A percentile compares a stretch with the other conserved stretches of the same genome.
Evolutionary conservation across 1,140 invertebrate genomes (phyloP).

Genomic region (Penaeus chinensis): DNA sequence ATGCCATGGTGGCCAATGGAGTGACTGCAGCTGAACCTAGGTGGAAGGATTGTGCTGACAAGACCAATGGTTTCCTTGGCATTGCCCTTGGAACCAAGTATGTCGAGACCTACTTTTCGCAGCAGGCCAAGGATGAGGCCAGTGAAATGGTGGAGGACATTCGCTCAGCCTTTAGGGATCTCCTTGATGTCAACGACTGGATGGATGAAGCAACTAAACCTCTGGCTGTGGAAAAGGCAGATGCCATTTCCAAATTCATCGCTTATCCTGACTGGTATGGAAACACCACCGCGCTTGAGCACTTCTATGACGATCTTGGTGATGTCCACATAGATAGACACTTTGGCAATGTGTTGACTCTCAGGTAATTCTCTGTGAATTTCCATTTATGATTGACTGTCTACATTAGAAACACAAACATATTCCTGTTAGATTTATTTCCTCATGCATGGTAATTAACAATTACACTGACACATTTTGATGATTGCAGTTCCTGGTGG

Average conservation of each 20-base stretch:
- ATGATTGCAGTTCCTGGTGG: slow-evolving; percentile 31
- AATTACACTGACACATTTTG: background rate
- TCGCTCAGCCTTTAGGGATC: slow-evolving; percentile 84
- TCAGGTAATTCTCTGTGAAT: slow-evolving; percentile 32
- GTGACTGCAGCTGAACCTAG: slow-evolving; percentile 36
- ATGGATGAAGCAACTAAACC: slow-evolving; percentile 89
- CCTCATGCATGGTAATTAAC: no score
- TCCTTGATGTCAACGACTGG: slow-evolving; percentile 87
- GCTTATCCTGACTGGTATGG: slow-evolving; percentile 69
- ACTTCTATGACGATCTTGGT: slow-evolving; percentile 33
- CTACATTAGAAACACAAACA: background rate
- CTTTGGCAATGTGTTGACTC: slow-evolving; percentile 36
- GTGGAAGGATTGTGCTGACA: slow-evolving; percentile 78
- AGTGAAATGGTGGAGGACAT: slow-evolving; percentile 87
- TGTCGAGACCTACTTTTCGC: slow-evolving; percentile 83
- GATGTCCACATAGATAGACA: slow-evolving; percentile 9
- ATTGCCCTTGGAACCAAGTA: slow-evolving; percentile 96
- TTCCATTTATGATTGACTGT: background rate
- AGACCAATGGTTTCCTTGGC: slow-evolving; percentile 90
- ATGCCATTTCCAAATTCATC: slow-evolving; percentile 92
- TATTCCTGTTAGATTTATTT: background rate
- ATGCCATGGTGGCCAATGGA: slow-evolving; percentile 42
- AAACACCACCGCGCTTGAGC: slow-evolving; percentile 32
- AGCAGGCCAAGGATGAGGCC: slow-evolving; percentile 77
- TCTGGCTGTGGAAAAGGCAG: slow-evolving; percentile 87